Base-by-base conservation (phyloP, 35 echinoderm and acorn worm genomes). In the Apostichopus californicus region DNA sequence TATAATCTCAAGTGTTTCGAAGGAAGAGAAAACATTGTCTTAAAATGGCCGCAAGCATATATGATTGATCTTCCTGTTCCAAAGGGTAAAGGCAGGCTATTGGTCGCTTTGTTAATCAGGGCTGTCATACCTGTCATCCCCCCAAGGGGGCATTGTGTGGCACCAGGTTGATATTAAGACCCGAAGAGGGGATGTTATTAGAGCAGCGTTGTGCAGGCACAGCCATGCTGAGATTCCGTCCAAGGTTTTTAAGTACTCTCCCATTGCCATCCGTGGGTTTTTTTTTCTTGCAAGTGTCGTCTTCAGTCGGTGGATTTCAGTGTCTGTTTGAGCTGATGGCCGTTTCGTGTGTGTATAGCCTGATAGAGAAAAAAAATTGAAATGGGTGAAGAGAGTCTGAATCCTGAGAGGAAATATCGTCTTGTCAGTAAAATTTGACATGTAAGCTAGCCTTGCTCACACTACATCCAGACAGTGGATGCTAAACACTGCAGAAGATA, bases 71-170 rank as follows among this genome's bases (percentile, higher is more conserved):
- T 75, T 75, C 71, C 81, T 85, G 55, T 10, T 85, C 6, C 11
- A 28, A 13, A 34, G 78, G 15, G 17, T 12, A 58, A 7, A 18
- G 81, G 81, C 81, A 85, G 81, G 55, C 81, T 53, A 55, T 54
- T 54, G 55, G 81, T 58, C 3, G 56, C 81, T 85, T 59, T 52
- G 55, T 57, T 85, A 85, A 58, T 60, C 58, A 85, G 18, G 54
- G 55, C 58, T 85, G 81, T 85, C 81, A 59, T 53, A 14, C 57
- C 55, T 60, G 81, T 58, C 81, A 60, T n/a, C 81, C 81, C 81
- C 57, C 54, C 34, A 46, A 46, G 34, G 20, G 81, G 81, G 55
- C 55, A 59, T 85, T 59, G 55, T 58, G 55, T 59, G 57, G 57
- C 55, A 54, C 7, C 4, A 85, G 22, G 54, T 56, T 56, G 55